Evolutionary conservation across 2,888 invertebrate genomes (phyloP), one percentile per base, ranked within the genome.

Genomic region (Scotopteryx bipunctaria): DNA sequence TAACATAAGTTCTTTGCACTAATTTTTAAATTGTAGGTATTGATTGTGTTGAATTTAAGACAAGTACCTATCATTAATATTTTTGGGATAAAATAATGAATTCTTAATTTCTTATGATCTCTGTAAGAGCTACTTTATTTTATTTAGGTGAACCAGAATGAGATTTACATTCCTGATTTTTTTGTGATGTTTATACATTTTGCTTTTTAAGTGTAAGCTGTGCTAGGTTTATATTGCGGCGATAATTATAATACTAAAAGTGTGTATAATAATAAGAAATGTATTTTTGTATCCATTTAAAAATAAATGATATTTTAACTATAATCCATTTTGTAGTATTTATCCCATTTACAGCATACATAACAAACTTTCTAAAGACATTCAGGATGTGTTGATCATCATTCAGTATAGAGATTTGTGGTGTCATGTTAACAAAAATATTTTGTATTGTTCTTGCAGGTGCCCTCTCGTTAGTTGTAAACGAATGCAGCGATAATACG

Each of bases 401-500:
- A n/a, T n/a, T n/a, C n/a, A n/a, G n/a, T n/a, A n/a, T n/a, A n/a
- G n/a, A n/a, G n/a, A n/a, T n/a, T n/a, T n/a, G n/a, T n/a, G n/a
- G n/a, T n/a, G n/a, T n/a, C n/a, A n/a, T n/a, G n/a, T n/a, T n/a
- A 27, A 11, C 1, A 11, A 27, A 25, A 4, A 2, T 19, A 33
- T 9, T 37, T 16, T 5, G 17, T 38, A 46, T 19, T 25, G 6
- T 56, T 49, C 33, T 83, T 86, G 1, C 88, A 91, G 91, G 86
- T 76, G 90, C 90, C 47, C 76, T 90, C 16, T 89, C 91, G 0
- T 68, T 90, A 59, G 90, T 90, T 13, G 71, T 88, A 66, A 89
- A 86, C 55, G 88, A 83, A 59, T 69, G 81, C 5, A 78, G 75
- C 55, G 87, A 88, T 51, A 81, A 69, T 55, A 80, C 80, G 25